phyloP scores from a whole-genome alignment of 2,888 invertebrate species.

The Dilophus febrilis region DNA sequence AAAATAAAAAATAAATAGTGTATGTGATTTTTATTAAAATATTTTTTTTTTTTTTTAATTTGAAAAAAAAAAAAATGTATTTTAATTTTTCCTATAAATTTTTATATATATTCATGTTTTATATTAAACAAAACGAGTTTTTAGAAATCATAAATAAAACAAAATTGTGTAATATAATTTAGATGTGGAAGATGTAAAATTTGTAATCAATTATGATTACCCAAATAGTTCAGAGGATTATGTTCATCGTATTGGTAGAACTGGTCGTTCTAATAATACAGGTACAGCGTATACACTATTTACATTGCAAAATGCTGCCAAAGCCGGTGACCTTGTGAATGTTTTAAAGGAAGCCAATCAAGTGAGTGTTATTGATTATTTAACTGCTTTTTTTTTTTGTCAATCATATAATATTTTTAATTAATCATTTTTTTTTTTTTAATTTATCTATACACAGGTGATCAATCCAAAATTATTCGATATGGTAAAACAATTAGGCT shows the following conservation, averaged over 20 bases:
- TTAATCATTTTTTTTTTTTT: not conserved
- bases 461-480: constrained; percentile 79
- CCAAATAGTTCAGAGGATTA: constrained; percentile 96
- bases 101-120: too few species aligned
- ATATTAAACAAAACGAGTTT: too few species aligned
- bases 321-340: constrained; percentile 80
- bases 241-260: constrained; percentile 84
- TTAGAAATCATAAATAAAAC: too few species aligned
- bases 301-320: constrained; percentile 75
- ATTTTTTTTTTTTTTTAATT: too few species aligned
- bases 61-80: too few species aligned
- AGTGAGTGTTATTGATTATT: constrained; percentile 24
- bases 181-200: constrained; percentile 99
- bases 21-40: too few species aligned
- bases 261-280: constrained; percentile 80
- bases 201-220: constrained; percentile 97
- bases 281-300: constrained; percentile 96
- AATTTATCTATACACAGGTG: constrained; percentile 26
- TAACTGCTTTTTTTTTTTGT: not conserved
- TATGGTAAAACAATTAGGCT: constrained; percentile 34
- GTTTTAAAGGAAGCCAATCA: constrained; percentile 90
- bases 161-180: too few species aligned
- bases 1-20: too few species aligned
- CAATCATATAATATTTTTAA: not conserved
- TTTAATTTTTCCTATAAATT: too few species aligned